A percentile compares a stretch with the other conserved stretches of the same genome.
Conservation (phyloP, 1,140 invertebrate genomes). For the Aphis craccivora region DNA sequence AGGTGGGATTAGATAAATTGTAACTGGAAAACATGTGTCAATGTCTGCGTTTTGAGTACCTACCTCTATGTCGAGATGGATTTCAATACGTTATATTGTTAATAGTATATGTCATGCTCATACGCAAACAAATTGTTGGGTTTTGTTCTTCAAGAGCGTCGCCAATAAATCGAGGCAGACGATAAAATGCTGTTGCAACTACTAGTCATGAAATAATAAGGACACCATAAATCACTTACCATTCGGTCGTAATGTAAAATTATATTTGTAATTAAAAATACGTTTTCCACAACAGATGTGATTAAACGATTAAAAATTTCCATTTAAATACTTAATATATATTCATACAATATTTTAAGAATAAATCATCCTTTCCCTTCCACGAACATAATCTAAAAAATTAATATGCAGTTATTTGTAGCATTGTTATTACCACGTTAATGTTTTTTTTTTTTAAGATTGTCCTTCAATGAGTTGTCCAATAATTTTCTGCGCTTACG, state of each 20-base stretch:
- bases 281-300: background rate
- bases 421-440: background rate
- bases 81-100: background rate
- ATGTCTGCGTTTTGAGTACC: background rate
- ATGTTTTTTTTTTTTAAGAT: background rate
- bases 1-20: background rate
- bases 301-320: background rate
- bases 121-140: background rate
- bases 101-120: background rate
- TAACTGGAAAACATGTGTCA: background rate
- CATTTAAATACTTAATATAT: background rate
- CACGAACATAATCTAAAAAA: background rate
- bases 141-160: background rate
- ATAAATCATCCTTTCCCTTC: background rate
- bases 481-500: too few relatives aligned
- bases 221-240: background rate
- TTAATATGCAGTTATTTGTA: background rate
- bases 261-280: slow-evolving; percentile 16
- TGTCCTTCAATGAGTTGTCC: background rate
- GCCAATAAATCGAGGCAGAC: background rate
- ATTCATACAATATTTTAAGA: too few relatives aligned
- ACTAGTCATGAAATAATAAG: background rate
- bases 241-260: too few relatives aligned
- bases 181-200: background rate
- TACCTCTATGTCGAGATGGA: background rate